Evolutionary conservation across 1,140 invertebrate genomes (phyloP), one percentile per base, ranked within the genome.

Genomic region (Conus ventricosus): DNA sequence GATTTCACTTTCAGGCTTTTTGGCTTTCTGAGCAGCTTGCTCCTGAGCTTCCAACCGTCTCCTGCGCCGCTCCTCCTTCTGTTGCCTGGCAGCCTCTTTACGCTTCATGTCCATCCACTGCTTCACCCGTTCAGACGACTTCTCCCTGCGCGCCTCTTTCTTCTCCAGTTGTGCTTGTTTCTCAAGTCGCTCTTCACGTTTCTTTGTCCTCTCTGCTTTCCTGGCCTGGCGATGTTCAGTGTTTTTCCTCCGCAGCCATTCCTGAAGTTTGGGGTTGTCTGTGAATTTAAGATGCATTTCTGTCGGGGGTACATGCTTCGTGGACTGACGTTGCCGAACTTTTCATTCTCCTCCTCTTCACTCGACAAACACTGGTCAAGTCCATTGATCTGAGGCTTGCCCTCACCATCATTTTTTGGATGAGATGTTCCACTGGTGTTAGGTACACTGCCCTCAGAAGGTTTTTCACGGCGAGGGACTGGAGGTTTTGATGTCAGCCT

Each of bases 21-120:
- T 86, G 25, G 85, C 60, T 67, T 63, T 83, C 25, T 53, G 39
- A 55, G 39, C 54, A 10, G 81, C 75, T 17, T 63, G 27, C 17
- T 87, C 63, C 67, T 87, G 86, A n/a, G 78, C 81, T 11, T 88
- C 80, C 51, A 78, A 80, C 39, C 55, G 87, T 54, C 53, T 84
- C 76, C 80, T 63, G 17, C 53, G 71, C 15, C 85, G 75, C 39
- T 88, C 81, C 75, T 88, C 85, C 25, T 88, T 87, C 15, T 85
- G 71, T 83, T 63, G 27, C 23, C 39, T 63, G 39, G 63, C 39
- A 20, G 88, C 88, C 60, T 90, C 90, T 63, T 89, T 90, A 15
- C 85, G 81, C 53, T 91, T 91, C 23, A 80, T 76, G 25, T 54
- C 54, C 87, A 88, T 89, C 90, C 90, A 91, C 84, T 91, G 87